Base-by-base conservation (phyloP, 2,113 vertebrate genomes). In the Seriola dumerili region DNA sequence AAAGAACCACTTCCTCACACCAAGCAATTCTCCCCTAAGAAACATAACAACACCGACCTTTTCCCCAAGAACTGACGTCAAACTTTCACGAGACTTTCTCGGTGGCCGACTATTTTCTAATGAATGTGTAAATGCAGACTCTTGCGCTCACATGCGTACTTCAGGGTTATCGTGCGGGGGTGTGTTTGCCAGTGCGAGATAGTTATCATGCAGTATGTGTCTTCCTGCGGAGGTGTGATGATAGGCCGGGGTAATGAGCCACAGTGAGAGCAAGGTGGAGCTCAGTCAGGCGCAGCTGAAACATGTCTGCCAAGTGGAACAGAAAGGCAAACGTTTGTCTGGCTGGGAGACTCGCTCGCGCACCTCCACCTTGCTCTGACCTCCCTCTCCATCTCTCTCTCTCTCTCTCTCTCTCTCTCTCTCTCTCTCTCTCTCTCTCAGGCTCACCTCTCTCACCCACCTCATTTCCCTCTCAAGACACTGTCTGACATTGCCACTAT, bases 231-330 rank as follows among this genome's bases (percentile, higher is more conserved):
- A 73, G 85, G 69, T 67, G 84, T 72, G 78, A 87, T 88, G 80
- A 92, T 89, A 86, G 88, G 73, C 69, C 85, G 36, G 83, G 81
- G 88, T 94, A 93, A 93, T 86, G 90, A 91, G 88, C 82, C 90
- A 83, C 84, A 11, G 73, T 78, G 85, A 90, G 84, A 80, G 85
- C 86, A 82, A 88, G 88, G 89, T 84, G 91, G 85, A 81, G 88
- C 77, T 85, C 92, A 84, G 80, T 89, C 89, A 89, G 89, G 89
- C 88, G 65, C 42, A 81, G 83, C 90, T 52, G 62, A 87, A 89
- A 83, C 90, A 86, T 75, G 85, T 89, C 91, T 88, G 84, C 86
- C 76, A 57, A 87, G 92, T 67, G 71, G 64, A 87, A 85, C 55
- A 80, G 83, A 89, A 81, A 92, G 80, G 76, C 81, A 86, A 83